Conservation (phyloP, 2,113 vertebrate genomes). For the Muntiacus muntjak region DNA sequence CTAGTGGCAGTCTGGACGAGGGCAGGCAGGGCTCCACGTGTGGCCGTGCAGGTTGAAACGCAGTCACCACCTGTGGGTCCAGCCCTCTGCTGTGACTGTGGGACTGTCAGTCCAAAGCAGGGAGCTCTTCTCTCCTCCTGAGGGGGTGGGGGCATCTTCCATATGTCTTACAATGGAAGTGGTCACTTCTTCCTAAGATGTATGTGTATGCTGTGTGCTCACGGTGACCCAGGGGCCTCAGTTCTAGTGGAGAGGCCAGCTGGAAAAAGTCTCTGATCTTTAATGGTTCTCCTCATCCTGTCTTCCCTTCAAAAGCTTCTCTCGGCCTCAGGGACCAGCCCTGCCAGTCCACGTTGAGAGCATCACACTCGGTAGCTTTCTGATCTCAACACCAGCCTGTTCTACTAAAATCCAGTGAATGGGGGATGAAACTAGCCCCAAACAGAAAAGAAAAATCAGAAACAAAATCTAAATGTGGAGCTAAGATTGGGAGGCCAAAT, state of each 20-base stretch:
- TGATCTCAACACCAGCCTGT: neutral
- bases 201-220: fast-evolving
- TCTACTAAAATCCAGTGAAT: neutral
- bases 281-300: too few relatives aligned
- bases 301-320: neutral
- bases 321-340: neutral
- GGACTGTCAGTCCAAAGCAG: neutral
- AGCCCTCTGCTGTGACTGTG: neutral
- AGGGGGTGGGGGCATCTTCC: neutral
- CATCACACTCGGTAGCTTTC: neutral
- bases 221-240: neutral
- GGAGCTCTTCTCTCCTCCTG: neutral
- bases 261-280: neutral
- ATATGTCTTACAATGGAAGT: fast-evolving
- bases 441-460: neutral
- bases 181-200: neutral
- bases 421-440: neutral
- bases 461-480: neutral
- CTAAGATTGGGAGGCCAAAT: neutral
- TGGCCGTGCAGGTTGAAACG: too few relatives aligned
- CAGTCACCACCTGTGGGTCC: too few relatives aligned
- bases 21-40: fast-evolving
- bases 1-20: fast-evolving
- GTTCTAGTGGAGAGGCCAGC: neutral
- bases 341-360: neutral